Conservation (phyloP, 2,113 vertebrate species). For the Empidonax traillii region DNA sequence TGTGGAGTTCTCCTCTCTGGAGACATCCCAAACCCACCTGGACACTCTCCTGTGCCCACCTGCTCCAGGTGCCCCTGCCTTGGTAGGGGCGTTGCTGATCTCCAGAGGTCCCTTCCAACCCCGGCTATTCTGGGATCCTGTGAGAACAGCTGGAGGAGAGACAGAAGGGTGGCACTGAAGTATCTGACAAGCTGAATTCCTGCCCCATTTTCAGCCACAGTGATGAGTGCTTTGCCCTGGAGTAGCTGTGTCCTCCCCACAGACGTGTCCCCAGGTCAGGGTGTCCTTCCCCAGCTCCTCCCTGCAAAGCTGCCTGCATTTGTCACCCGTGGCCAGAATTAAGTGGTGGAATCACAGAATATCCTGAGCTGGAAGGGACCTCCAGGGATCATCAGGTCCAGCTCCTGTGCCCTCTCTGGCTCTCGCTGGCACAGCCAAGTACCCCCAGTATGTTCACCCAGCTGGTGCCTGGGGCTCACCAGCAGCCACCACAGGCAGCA, state of each 20-base stretch:
- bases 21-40: background rate
- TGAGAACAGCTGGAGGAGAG: background rate
- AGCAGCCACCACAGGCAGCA: accelerated
- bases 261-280: background rate
- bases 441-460: background rate
- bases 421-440: background rate
- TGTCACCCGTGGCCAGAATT: background rate
- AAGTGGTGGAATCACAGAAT: background rate
- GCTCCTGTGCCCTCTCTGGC: background rate
- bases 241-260: background rate
- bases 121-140: background rate
- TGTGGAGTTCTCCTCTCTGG: background rate
- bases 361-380: background rate
- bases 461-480: background rate
- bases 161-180: background rate
- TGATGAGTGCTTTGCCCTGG: background rate
- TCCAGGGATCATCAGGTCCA: background rate
- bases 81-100: background rate
- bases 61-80: background rate
- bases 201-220: background rate
- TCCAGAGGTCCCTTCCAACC: background rate
- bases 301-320: background rate
- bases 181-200: background rate
- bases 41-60: background rate
- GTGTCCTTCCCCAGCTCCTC: background rate